Base-by-base conservation (phyloP, 2,888 invertebrate genomes). In the Rhogogaster chlorosoma region DNA sequence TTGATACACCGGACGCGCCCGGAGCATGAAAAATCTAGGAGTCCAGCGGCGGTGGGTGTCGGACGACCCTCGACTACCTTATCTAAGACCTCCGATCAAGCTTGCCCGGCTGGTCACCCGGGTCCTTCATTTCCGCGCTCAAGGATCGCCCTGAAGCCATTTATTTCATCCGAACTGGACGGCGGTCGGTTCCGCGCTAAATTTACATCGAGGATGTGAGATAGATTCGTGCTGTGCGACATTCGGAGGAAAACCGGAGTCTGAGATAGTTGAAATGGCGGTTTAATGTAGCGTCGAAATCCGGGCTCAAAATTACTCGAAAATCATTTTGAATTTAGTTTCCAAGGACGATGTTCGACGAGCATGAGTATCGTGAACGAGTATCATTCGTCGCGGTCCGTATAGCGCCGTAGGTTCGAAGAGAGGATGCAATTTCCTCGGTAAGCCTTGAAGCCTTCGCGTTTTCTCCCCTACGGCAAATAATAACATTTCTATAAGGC, bases 401-500 rank as follows among this genome's bases (percentile, higher is more conserved):
- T 67, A 67, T 32, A 67, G 32, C 29, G 67, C 18, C 29, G 80
- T 29, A 80, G 36, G 36, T 36, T 15, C 57, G 61, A 80, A 29
- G 18, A 80, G 15, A 67, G 67, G 88, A 91, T 89, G 91, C 91
- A 91, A 92, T 92, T 93, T 92, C 89, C 91, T 85, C 87, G 86
- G 88, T 86, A 90, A 90, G 88, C 88, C 87, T 86, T 84, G 86
- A 84, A 87, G 86, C 86, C 78, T 77, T 85, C 82, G 87, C 86
- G 85, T 85, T 83, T 80, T 84, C 85, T 89, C 86, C 83, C 80
- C 84, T 84, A 61, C 85, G 88, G 91, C 92, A 92, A 93, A 93
- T 93, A 93, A 93, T 93, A 93, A 93, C 91, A 91, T 93, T 93
- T 93, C 92, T 93, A 93, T 93, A 93, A 93, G 91, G 93, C 90